Base-by-base conservation (phyloP, 2,797 vertebrate species). In the Spinibarbus caldwelli region DNA sequence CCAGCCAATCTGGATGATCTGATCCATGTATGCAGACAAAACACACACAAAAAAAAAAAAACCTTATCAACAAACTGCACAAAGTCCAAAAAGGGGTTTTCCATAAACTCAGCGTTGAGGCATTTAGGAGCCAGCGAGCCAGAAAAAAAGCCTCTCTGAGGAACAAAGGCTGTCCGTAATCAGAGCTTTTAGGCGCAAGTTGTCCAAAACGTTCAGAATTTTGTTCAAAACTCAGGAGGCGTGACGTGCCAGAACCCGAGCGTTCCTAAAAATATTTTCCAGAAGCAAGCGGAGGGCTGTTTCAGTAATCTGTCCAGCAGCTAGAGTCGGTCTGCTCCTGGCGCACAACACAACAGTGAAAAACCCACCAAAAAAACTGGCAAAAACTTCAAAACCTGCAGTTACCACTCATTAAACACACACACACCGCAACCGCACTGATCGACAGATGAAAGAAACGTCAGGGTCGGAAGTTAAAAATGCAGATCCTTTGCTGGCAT, bases 311-410 rank as follows among this genome's bases (percentile, higher is more conserved):
- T 83, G 52, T 49, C 70, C 84, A 9, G 11, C 70, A 84, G 57
- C 41, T 31, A 57, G 67, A 78, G 19, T 15, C 7, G 21, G 78
- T 73, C 52, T 29, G 78, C 62, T 76, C 49, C 86, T 86, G 85
- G 75, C 71, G 6, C 64, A 49, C 54, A 83, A 79, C 23, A 45
- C 71, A 70, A 84, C 70, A 77, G 26, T 45, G 45, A 86, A 70
- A 71, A 82, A 52, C 47, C 52, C 66, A 71, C 36, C 68, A 78
- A 73, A 71, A n/a, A 77, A 83, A 85, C 85, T 89, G 87, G 85
- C 85, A 81, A 31, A 47, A 59, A 78, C 85, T 85, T 89, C 86
- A 87, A 88, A 88, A 89, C 59, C 71, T 73, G 68, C 41, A 52
- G 62, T 72, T 84, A 68, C 80, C 67, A 71, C 84, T 78, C 77